phyloP scores from a whole-genome alignment of 2,888 invertebrate species.

The Cantharis lateralis region DNA sequence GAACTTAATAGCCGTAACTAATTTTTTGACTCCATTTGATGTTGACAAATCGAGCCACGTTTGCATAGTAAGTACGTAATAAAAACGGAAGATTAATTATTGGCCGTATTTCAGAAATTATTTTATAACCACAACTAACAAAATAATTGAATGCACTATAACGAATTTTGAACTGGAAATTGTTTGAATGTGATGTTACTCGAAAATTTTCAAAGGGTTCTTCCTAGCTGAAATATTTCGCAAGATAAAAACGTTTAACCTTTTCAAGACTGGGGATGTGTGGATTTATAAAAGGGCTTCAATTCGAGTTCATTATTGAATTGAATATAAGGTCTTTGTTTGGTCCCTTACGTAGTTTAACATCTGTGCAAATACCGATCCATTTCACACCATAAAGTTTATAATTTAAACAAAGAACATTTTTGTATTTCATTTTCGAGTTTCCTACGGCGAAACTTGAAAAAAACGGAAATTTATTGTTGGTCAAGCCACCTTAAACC shows the following conservation, averaged over 20 bases:
- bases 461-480: background rate
- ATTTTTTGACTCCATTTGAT: constrained; percentile 27
- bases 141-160: constrained; percentile 12
- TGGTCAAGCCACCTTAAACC: background rate
- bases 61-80: constrained; percentile 24
- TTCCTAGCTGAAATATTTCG: background rate
- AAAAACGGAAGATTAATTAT: constrained; percentile 27
- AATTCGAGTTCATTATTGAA: constrained; percentile 5
- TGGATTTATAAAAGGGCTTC: constrained; percentile 3
- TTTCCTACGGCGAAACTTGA: background rate
- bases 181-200: background rate
- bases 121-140: constrained; percentile 11
- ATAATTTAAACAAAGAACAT: background rate
- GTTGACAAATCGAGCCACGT: constrained; percentile 26
- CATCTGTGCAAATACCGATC: constrained; percentile 2
- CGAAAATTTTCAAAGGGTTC: background rate
- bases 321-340: background rate
- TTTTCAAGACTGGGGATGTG: constrained; percentile 2
- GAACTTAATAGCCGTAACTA: constrained; percentile 31
- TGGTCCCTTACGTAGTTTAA: background rate
- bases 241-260: constrained; percentile 4
- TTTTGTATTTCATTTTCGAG: background rate
- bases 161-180: constrained; percentile 20
- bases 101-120: background rate
- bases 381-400: background rate